Evolutionary conservation across 2,797 vertebrate species (phyloP), one percentile per base, ranked within the genome.

Genomic region (Betta splendens): DNA sequence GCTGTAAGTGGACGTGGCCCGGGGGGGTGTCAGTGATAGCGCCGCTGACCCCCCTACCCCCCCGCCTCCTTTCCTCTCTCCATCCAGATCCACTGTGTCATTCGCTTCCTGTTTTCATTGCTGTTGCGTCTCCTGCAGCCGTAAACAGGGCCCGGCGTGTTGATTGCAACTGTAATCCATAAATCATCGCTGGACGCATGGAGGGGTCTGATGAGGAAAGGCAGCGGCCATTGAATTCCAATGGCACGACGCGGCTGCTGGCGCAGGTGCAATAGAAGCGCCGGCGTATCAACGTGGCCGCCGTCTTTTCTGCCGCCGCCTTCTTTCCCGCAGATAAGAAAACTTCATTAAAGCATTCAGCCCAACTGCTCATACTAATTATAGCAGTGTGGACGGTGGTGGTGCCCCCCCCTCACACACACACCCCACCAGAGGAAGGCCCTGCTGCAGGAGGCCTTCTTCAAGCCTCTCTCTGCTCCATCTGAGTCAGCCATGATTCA

Each of bases 111-210:
- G 5, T 56, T 39, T 40, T 51, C 47, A 28, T 25, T 25, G 47
- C 50, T 60, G 40, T 60, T 79, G 67, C 53, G n/a, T n/a, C n/a
- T n/a, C n/a, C n/a, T n/a, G n/a, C n/a, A n/a, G n/a, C n/a, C n/a
- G n/a, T n/a, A n/a, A n/a, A n/a, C n/a, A n/a, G n/a, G 49, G 61
- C 70, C 71, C 17, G 64, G 38, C 58, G 65, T 69, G 79, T 79
- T 79, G 73, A 78, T 83, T 77, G 74, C 65, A 54, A 71, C 57
- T 75, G 49, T 65, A 72, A 81, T 81, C 78, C 73, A 80, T 85
- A 81, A 77, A 88, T 84, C 81, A 83, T 69, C 66, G 26, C 56
- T 22, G 63, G 48, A 69, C 21, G 56, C 76, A 42, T 69, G 65
- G 63, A 55, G 58, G 74, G 69, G 52, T 79, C 72, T 73, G 72